phyloP scores from a whole-genome alignment of 2,888 invertebrate species.

The Phortica magna region DNA sequence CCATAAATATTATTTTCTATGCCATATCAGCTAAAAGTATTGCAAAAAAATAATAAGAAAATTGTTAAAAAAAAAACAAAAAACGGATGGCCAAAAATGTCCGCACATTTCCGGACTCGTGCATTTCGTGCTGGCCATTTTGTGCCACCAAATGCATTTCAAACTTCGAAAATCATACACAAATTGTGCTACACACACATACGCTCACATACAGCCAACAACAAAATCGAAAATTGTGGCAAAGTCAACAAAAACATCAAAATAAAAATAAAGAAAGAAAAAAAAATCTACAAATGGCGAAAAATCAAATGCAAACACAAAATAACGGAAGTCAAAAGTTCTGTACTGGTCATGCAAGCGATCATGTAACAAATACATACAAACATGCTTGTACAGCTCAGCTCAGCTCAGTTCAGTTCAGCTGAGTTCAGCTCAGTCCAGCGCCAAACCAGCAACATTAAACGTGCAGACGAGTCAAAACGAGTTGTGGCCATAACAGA shows the following conservation, averaged over 20 bases:
- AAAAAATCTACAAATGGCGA: neutral
- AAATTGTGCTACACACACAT: neutral
- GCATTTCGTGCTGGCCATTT: neutral
- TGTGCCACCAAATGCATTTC: neutral
- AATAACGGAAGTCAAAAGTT: constrained; percentile 37
- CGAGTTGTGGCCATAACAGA: constrained; percentile 45
- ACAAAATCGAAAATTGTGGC: constrained; percentile 12
- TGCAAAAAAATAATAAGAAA: neutral
- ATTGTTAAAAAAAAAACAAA: neutral
- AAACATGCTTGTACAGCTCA: constrained; percentile 38
- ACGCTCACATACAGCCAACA: neutral
- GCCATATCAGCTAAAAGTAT: neutral
- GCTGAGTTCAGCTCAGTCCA: neutral
- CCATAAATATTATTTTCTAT: neutral
- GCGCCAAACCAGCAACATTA: neutral
- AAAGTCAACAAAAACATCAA: constrained; percentile 11
- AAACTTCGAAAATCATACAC: neutral
- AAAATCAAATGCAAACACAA: constrained; percentile 29
- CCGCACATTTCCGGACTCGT: neutral
- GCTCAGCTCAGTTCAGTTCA: neutral
- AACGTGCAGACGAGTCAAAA: neutral
- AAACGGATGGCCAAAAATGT: neutral
- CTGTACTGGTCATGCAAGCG: constrained; percentile 59
- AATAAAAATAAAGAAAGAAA: neutral
- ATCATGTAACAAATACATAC: constrained; percentile 68